Base-by-base conservation (phyloP, 2,888 invertebrate species). In the Chrysolina haemoptera region DNA sequence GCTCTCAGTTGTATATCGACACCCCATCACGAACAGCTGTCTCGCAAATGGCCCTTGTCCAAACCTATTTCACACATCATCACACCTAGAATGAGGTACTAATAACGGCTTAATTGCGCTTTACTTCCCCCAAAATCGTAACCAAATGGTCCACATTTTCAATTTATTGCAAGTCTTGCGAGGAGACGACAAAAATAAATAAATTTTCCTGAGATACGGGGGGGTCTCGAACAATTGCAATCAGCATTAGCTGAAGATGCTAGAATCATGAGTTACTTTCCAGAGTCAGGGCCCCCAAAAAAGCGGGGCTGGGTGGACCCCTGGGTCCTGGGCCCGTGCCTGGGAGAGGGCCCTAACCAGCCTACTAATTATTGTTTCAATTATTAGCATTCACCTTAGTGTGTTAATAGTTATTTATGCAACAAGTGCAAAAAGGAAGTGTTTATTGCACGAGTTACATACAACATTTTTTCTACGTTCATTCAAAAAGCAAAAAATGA, bases 61-160 rank as follows among this genome's bases (percentile, higher is more conserved):
- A 85, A 86, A 84, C 83, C 83, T 83, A 85, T 86, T 86, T 85
- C 81, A 85, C 84, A 81, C 83, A 83, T 84, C 83, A 82, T 82
- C 82, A 81, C 84, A 81, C 83, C 78, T 81, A 82, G 82, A 82
- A 82, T 82, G 81, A 80, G 81, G 59, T 62, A 63, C 59, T 67
- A 73, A 70, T 68, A 70, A 66, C 66, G 64, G 62, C 64, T 55
- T 64, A 74, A 74, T 71, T 74, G 71, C 67, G 68, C 46, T 55
- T 55, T 12, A 55, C 55, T 22, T 55, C 55, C 55, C 22, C 18
- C 55, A 22, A 12, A 55, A 55, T 22, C 11, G 55, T 55, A 14
- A 22, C 55, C 55, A 55, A 55, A 55, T 55, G 55, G 55, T 55
- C 55, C 20, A 20, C 22, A 20, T 55, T 22, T 55, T 55, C 22